Conservation (phyloP, 2,888 invertebrate species). For the Eupithecia abbreviata region DNA sequence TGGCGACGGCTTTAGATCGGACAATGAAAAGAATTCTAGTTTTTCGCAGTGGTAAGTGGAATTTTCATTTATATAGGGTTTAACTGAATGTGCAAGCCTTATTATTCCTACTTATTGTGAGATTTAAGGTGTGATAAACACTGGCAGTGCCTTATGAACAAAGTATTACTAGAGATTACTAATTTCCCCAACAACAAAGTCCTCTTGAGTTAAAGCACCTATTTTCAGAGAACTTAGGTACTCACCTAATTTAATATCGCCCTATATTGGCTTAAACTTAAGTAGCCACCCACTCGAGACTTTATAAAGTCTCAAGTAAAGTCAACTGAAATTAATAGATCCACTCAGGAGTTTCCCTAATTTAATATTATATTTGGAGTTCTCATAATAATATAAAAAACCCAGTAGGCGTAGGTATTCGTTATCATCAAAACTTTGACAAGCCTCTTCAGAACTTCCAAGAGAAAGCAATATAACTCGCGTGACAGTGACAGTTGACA, state of each 20-base stretch:
- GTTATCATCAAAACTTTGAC: neutral
- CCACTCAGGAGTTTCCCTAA: neutral
- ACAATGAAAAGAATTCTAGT: no score
- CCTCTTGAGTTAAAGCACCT: neutral
- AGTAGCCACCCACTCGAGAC: neutral
- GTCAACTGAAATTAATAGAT: neutral
- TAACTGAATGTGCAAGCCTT: no score
- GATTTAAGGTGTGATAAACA: neutral
- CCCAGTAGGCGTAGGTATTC: neutral
- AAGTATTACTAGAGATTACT: neutral
- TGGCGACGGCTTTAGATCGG: no score
- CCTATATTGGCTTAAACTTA: neutral
- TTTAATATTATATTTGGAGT: neutral
- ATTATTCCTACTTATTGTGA: neutral
- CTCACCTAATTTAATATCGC: neutral
- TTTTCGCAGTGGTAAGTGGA: no score
- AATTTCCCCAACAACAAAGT: neutral
- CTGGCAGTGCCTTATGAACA: neutral
- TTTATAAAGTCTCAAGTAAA: constrained; percentile 1
- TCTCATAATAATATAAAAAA: neutral
- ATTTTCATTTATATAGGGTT: no score
- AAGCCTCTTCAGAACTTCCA: constrained; percentile 3
- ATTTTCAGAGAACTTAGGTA: neutral
- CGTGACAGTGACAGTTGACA: constrained; percentile 35
- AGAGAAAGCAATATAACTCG: constrained; percentile 25